Evolutionary conservation across 1,140 invertebrate species (phyloP).

Genomic region (Vanessa atalanta): DNA sequence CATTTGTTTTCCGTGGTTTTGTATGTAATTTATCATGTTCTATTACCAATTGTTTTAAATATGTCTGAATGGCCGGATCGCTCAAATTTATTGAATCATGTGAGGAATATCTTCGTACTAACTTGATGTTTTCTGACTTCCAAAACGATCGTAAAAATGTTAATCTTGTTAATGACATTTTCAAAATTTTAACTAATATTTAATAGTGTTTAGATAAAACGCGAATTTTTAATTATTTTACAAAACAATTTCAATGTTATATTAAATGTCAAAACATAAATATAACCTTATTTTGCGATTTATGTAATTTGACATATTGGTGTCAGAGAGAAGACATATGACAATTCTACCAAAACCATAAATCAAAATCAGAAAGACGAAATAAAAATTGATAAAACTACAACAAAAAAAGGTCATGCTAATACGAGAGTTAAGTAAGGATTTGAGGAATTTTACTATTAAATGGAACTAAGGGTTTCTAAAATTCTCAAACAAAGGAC

Average conservation of each 20-base stretch:
- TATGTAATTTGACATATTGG: too few species aligned
- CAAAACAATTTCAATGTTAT: background rate
- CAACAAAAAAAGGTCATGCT: too few species aligned
- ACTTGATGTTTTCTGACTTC: constrained; percentile 38
- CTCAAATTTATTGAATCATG: constrained; percentile 64
- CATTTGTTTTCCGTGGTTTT: constrained; percentile 49
- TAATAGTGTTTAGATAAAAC: background rate
- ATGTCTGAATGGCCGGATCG: constrained; percentile 65
- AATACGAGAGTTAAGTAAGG: too few species aligned
- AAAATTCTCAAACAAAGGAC: too few species aligned
- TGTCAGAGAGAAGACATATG: background rate
- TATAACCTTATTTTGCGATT: background rate
- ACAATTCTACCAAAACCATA: background rate
- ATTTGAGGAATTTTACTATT: too few species aligned
- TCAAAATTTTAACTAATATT: background rate
- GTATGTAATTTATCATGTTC: constrained; percentile 64
- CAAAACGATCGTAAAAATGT: constrained; percentile 47
- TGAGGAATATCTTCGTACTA: constrained; percentile 51
- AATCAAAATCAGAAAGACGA: background rate
- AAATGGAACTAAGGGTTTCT: too few species aligned
- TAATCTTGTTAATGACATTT: constrained; percentile 58
- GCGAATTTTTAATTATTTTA: constrained; percentile 2
- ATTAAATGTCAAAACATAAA: constrained; percentile 11
- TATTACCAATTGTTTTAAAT: constrained; percentile 65
- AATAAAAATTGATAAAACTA: too few species aligned